phyloP scores from a whole-genome alignment of 2,888 invertebrate genomes.

The Drosophila barbarae region DNA sequence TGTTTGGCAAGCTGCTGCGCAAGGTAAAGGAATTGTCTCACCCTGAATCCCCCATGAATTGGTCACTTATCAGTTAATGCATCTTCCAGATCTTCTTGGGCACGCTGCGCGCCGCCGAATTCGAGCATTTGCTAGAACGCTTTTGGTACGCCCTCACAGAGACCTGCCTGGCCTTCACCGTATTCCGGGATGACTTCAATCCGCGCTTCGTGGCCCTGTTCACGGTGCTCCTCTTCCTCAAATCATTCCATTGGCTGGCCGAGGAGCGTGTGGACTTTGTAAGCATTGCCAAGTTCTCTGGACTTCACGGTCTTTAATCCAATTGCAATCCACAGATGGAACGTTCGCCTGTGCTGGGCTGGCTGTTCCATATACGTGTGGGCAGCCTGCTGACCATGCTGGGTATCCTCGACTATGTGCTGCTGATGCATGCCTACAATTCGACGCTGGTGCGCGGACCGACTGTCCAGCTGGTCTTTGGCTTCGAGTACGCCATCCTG shows the following conservation, averaged over 20 bases:
- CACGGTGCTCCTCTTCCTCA: slow-evolving; percentile 95
- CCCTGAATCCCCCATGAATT: background rate
- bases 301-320: too few species aligned
- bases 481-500: slow-evolving; percentile 99
- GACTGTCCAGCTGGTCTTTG: slow-evolving; percentile 98
- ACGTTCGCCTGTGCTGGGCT: slow-evolving; percentile 97
- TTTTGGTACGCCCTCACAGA: slow-evolving; percentile 99
- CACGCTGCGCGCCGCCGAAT: slow-evolving; percentile 95
- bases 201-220: slow-evolving; percentile 98
- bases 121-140: slow-evolving; percentile 98
- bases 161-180: slow-evolving; percentile 99
- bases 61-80: background rate
- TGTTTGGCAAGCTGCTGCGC: slow-evolving; percentile 94
- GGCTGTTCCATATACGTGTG: slow-evolving; percentile 95
- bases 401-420: slow-evolving; percentile 90
- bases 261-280: slow-evolving; percentile 99
- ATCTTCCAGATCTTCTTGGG: slow-evolving; percentile 89
- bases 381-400: slow-evolving; percentile 90
- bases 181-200: slow-evolving; percentile 99
- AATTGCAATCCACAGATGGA: slow-evolving; percentile 90
- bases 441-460: slow-evolving; percentile 96
- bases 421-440: slow-evolving; percentile 96
- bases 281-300: slow-evolving; percentile 81
- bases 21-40: slow-evolving; percentile 82
- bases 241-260: slow-evolving; percentile 99